Base-by-base conservation (phyloP, 2,113 vertebrate genomes). In the Notothenia coriiceps region DNA sequence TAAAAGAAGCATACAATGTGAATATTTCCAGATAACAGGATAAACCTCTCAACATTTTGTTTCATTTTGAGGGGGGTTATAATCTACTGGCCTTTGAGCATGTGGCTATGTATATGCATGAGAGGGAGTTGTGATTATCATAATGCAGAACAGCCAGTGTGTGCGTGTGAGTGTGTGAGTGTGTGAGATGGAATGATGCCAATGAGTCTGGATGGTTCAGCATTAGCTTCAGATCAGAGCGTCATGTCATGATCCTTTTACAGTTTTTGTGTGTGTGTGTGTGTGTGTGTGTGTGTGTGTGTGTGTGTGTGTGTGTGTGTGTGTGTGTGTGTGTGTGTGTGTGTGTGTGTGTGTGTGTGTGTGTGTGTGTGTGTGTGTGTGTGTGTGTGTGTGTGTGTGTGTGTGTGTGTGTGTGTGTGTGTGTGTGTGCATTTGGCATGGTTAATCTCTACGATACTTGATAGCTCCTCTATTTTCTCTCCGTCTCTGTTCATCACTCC, bases 61-160 rank as follows among this genome's bases (percentile, higher is more conserved):
- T 82, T 63, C 20, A 65, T 29, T 76, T 66, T 69, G 18, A 35
- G 46, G 10, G 3, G 20, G n/a, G 61, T 1, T 63, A 11, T 29
- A 46, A 47, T 64, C 51, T 61, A 25, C 43, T 66, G 44, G 47
- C 59, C 20, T 78, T 49, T 68, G 55, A 62, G 63, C 66, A 70
- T 75, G 74, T 83, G 65, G 57, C n/a, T 75, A 77, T 85, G 63
- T 82, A 54, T 84, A 79, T 84, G 60, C 67, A 81, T 29, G 72
- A 66, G 43, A 70, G 20, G 50, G 71, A 68, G 40, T 51, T 35
- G 69, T 22, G 44, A 72, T 64, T 65, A 54, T 67, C 61, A 64
- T 71, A 73, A 85, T 82, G 62, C 46, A 74, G 52, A 61, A 51
- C 52, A 79, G 82, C 68, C 74, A 75, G 65, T 47, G 55, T 63